These are phyloP conservation scores for Galagoides demidoff DNA, from an alignment of 2,797 vertebrate species.

Conservation along the genomic window DNA sequence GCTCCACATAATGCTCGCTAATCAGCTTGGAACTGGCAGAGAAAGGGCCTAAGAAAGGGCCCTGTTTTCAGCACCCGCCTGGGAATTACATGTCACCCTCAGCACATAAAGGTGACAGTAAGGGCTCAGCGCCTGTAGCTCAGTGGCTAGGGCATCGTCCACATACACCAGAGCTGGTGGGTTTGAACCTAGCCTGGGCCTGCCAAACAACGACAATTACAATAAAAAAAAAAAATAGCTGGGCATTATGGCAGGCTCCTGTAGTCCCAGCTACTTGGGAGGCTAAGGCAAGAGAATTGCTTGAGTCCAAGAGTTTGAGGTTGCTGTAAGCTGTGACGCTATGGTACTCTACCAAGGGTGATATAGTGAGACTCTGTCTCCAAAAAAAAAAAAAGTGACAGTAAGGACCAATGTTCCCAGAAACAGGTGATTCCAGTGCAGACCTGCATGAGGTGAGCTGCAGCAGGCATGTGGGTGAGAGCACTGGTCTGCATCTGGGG, in stretches of 20 bases:
- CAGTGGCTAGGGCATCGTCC: too few species aligned
- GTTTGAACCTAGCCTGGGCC: too few species aligned
- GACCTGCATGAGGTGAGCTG: not conserved
- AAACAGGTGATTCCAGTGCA: not conserved
- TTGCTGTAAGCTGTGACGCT: too few species aligned
- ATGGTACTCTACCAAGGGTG: too few species aligned
- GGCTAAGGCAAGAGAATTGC: too few species aligned
- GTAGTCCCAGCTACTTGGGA: too few species aligned
- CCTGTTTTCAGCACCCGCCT: not conserved
- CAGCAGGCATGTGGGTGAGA: rapidly evolving
- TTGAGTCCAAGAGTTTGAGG: too few species aligned
- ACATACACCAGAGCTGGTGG: too few species aligned
- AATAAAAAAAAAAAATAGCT: not conserved
- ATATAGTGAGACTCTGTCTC: too few species aligned
- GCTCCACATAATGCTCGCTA: not conserved
- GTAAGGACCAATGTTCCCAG: not conserved
- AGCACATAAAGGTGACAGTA: not conserved
- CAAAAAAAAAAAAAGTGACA: not conserved
- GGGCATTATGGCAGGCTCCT: too few species aligned
- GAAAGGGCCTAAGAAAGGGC: not conserved
- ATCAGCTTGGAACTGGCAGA: not conserved
- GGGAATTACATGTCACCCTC: not conserved
- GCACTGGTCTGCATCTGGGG: not conserved
- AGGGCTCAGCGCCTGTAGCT: too few species aligned
- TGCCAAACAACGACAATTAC: not conserved